A percentile compares a stretch with the other conserved stretches of the same genome.
These are phyloP conservation scores for Leucozona laternaria DNA, from an alignment of 2,888 invertebrate species.

Conservation along the genomic window DNA sequence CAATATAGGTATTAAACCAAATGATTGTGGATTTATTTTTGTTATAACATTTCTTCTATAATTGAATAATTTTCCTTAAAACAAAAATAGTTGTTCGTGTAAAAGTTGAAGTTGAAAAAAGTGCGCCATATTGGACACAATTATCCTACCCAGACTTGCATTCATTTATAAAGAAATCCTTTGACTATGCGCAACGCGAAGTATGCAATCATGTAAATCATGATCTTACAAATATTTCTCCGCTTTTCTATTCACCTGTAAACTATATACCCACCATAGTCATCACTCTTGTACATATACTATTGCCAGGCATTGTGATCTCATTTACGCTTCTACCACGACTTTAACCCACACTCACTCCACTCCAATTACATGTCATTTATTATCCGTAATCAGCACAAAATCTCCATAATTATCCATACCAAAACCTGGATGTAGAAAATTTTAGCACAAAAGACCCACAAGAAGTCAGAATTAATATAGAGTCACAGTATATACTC, in stretches of 20 bases:
- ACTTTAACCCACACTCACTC: conserved; percentile 56
- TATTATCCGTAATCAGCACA: conserved; percentile 73
- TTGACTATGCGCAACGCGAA: no score
- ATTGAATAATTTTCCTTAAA: no score
- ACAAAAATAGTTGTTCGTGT: no score
- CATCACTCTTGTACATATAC: neutral
- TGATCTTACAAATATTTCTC: no score
- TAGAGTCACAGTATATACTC: conserved; percentile 8
- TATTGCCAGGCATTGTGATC: neutral
- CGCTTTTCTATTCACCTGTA: neutral
- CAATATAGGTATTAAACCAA: no score
- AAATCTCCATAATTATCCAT: conserved; percentile 74
- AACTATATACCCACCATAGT: neutral
- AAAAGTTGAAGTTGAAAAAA: no score
- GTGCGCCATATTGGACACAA: no score
- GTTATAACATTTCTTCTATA: no score
- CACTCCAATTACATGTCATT: conserved; percentile 73
- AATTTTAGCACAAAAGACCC: conserved; percentile 38
- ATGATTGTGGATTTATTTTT: no score
- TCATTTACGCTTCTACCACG: conserved; percentile 17
- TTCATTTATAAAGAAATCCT: no score
- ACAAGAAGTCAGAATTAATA: conserved; percentile 49
- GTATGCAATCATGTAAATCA: no score
- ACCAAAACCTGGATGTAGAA: conserved; percentile 49
- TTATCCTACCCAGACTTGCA: no score